Percentiles rank a stretch among this genome's conserved stretches.
These are phyloP conservation scores for Arizona elegans DNA, from an alignment of 2,113 vertebrate species.

Conservation along the genomic window DNA sequence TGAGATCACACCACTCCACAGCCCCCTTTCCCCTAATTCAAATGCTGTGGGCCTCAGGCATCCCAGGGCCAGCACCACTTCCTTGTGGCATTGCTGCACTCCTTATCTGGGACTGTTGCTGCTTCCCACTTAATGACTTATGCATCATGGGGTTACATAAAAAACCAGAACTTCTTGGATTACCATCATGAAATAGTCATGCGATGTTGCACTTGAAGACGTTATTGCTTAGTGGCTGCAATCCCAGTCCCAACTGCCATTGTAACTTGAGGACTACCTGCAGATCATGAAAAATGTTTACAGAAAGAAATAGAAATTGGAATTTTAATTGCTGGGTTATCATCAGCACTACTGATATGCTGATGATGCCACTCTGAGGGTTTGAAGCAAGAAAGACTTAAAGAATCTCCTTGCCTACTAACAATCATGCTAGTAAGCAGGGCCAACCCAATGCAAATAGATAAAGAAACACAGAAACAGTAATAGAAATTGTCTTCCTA, in stretches of 20 bases:
- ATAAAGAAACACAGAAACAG: not conserved
- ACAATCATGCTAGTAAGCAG: not conserved
- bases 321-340: not conserved
- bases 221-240: not conserved
- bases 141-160: not conserved
- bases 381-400: not conserved
- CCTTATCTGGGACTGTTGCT: not conserved
- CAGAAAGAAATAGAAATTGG: not conserved
- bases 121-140: not conserved
- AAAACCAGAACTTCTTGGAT: not conserved
- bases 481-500: not conserved
- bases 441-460: not conserved
- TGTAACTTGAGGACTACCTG: not conserved
- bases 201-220: not conserved
- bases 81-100: not conserved
- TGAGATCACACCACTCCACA: not conserved
- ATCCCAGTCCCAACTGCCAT: not conserved
- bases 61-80: not conserved
- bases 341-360: not conserved
- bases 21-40: not conserved
- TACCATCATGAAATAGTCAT: not conserved
- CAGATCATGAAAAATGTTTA: not conserved
- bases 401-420: not conserved
- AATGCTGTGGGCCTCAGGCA: not conserved
- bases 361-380: not conserved